Evolutionary conservation across 2,797 vertebrate species (phyloP).

Genomic region (Emydoidea blandingii): DNA sequence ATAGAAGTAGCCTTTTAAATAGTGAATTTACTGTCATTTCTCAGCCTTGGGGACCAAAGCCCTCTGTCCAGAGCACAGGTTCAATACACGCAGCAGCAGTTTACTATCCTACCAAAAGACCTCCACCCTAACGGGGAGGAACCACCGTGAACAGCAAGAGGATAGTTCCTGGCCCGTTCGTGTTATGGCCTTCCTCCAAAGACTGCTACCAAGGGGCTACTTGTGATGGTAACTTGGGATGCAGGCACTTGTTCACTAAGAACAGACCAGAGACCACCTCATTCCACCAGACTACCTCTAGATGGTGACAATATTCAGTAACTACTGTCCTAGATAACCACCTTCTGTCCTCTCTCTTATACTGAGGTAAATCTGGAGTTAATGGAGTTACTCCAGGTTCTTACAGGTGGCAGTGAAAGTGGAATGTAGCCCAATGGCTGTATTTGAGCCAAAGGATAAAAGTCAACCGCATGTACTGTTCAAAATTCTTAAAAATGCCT

Average conservation of each 20-base stretch:
- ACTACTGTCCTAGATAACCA: background rate
- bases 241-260: background rate
- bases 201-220: background rate
- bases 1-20: background rate
- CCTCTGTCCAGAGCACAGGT: background rate
- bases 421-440: conserved; percentile 31
- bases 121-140: background rate
- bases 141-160: background rate
- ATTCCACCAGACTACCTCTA: background rate
- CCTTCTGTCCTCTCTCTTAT: background rate
- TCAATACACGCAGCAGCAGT: background rate
- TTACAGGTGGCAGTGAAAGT: conserved; percentile 18
- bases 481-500: background rate
- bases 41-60: background rate
- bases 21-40: background rate
- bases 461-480: background rate
- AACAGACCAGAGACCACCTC: background rate
- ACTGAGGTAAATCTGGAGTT: background rate
- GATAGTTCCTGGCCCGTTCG: background rate
- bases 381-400: background rate
- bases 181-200: background rate
- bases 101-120: background rate
- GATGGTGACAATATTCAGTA: background rate
- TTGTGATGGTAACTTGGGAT: background rate
- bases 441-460: background rate